These are phyloP conservation scores for Lasioglossum figueresi DNA, from an alignment of 2,888 invertebrate species.

Conservation along the genomic window DNA sequence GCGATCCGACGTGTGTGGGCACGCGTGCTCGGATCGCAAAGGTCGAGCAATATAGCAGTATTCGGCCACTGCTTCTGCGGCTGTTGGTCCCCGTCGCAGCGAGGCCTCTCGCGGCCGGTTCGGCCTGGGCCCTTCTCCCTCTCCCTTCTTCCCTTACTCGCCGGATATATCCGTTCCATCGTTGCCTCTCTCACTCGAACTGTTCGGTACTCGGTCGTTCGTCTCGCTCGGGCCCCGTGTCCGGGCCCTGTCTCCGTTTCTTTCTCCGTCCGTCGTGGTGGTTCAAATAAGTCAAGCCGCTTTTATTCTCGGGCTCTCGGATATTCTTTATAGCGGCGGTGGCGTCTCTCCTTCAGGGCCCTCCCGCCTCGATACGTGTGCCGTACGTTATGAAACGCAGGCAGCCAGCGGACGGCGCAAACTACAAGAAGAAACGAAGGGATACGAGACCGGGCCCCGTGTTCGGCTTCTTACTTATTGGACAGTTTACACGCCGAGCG, in stretches of 20 bases:
- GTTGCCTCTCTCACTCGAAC: slow-evolving; percentile 1
- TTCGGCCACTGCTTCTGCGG: slow-evolving; percentile 77
- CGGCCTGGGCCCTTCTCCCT: slow-evolving; percentile 35
- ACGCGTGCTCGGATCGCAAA: slow-evolving; percentile 76
- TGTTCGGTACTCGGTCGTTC: slow-evolving; percentile 24
- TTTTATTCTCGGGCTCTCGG: slow-evolving; percentile 80
- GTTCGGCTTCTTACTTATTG: slow-evolving; percentile 82
- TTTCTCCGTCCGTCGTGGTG: slow-evolving; percentile 61
- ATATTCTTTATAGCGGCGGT: slow-evolving; percentile 79
- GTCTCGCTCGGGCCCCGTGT: slow-evolving; percentile 31
- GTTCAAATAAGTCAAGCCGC: slow-evolving; percentile 81
- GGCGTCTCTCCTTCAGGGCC: slow-evolving; percentile 54
- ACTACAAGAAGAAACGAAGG: slow-evolving; percentile 77
- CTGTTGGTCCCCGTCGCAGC: slow-evolving; percentile 48
- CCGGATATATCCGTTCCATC: slow-evolving; percentile 11
- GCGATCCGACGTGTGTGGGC: slow-evolving; percentile 73
- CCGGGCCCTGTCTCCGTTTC: slow-evolving; percentile 37
- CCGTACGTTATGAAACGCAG: slow-evolving; percentile 69
- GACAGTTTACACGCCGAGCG: slow-evolving; percentile 81
- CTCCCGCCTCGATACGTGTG: slow-evolving; percentile 52
- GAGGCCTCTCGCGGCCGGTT: slow-evolving; percentile 41
- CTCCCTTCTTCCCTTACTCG: slow-evolving; percentile 27
- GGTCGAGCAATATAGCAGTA: slow-evolving; percentile 79
- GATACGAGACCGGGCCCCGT: slow-evolving; percentile 74
- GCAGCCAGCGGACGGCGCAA: slow-evolving; percentile 64